These are phyloP conservation scores for Clarias laeviceps DNA, from an alignment of 2,797 vertebrate genomes.

Conservation along the genomic window DNA sequence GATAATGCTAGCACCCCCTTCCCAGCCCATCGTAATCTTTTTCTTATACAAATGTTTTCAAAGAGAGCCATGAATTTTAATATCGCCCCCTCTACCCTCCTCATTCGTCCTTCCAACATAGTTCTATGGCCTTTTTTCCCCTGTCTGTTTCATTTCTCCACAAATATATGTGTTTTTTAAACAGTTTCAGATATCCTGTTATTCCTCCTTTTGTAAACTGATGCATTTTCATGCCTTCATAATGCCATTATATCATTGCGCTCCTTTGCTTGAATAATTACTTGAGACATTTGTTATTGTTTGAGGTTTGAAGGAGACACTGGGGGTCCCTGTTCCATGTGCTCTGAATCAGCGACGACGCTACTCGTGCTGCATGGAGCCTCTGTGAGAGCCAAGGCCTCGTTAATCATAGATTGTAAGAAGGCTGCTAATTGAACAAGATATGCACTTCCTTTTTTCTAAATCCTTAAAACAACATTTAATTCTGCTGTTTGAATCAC, in stretches of 20 bases:
- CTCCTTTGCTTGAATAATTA: constrained; percentile 54
- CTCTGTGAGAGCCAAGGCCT: constrained; percentile 44
- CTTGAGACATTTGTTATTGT: constrained; percentile 55
- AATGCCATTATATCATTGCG: constrained; percentile 52
- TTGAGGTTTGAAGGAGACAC: constrained; percentile 51
- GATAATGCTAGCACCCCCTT: constrained; percentile 51
- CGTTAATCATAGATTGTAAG: constrained; percentile 56
- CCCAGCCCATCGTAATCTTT: constrained; percentile 69
- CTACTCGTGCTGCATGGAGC: constrained; percentile 51
- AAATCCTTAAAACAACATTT: constrained; percentile 50
- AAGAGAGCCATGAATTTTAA: constrained; percentile 93
- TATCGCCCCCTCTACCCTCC: constrained; percentile 66
- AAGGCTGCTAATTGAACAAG: constrained; percentile 52
- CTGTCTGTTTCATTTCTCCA: neutral
- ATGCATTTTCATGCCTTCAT: constrained; percentile 11
- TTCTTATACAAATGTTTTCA: constrained; percentile 88
- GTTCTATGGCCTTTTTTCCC: constrained; percentile 26
- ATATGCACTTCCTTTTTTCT: constrained; percentile 31
- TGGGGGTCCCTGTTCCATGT: constrained; percentile 45
- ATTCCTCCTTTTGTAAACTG: constrained; percentile 27
- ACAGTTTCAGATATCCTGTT: constrained; percentile 29
- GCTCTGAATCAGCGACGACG: constrained; percentile 44
- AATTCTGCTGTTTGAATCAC: constrained; percentile 37
- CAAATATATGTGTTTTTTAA: constrained; percentile 33
- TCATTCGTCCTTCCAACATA: constrained; percentile 39